Conservation (phyloP, 2,888 invertebrate species). For the Xanthorhoe designata region DNA sequence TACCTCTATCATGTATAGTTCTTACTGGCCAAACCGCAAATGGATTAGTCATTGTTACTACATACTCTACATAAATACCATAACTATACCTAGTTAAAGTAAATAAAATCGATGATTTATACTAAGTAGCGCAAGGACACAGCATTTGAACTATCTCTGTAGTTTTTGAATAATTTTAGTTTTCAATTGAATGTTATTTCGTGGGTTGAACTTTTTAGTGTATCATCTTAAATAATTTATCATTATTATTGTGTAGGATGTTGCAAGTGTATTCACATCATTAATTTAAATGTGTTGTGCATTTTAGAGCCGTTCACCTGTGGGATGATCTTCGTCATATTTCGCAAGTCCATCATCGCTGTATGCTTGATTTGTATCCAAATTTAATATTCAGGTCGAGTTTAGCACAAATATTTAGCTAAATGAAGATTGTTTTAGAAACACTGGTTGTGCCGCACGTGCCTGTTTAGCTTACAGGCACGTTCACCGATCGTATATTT, state of each 20-base stretch:
- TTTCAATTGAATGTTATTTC: constrained; percentile 10
- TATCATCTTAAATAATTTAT: constrained; percentile 37
- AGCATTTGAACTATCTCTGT: background rate
- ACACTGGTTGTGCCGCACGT: constrained; percentile 75
- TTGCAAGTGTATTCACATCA: constrained; percentile 34
- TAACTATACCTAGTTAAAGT: background rate
- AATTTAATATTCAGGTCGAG: constrained; percentile 36
- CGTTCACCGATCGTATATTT: constrained; percentile 56
- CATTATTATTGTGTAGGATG: constrained; percentile 40
- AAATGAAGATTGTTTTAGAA: constrained; percentile 76
- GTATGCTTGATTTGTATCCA: constrained; percentile 25
- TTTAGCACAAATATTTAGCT: constrained; percentile 61
- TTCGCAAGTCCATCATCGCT: constrained; percentile 6
- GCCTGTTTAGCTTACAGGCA: constrained; percentile 75
- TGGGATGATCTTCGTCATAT: constrained; percentile 42
- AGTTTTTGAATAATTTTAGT: background rate
- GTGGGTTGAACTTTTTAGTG: constrained; percentile 37
- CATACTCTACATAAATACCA: constrained; percentile 5
- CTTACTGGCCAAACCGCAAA: constrained; percentile 31
- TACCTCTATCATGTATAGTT: constrained; percentile 20
- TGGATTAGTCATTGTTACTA: constrained; percentile 28
- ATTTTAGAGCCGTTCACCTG: constrained; percentile 36
- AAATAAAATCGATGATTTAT: constrained; percentile 3
- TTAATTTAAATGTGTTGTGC: constrained; percentile 29
- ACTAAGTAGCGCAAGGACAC: background rate